These are phyloP conservation scores for Rafetus swinhoei DNA, from an alignment of 2,113 vertebrate species.

Conservation along the genomic window DNA sequence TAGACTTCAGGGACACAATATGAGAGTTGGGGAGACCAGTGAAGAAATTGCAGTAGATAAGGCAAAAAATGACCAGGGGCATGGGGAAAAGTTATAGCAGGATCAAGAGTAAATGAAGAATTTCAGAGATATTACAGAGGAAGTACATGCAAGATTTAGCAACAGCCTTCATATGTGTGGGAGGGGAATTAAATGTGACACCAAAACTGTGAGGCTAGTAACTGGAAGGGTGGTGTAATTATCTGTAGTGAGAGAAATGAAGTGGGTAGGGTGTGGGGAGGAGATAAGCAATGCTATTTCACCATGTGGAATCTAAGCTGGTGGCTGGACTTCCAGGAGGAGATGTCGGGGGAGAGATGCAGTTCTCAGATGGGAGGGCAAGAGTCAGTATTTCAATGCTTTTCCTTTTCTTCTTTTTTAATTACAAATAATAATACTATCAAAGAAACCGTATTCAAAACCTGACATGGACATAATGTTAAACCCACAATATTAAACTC, in stretches of 20 bases:
- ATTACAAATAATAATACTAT: neutral
- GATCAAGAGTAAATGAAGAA: neutral
- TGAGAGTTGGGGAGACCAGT: neutral
- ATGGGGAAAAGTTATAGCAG: neutral
- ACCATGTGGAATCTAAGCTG: slow-evolving; percentile 32
- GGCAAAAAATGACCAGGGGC: neutral
- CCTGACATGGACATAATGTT: slow-evolving; percentile 65
- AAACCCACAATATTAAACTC: slow-evolving; percentile 40
- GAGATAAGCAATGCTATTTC: slow-evolving; percentile 36
- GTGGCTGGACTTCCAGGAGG: neutral
- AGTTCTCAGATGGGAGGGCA: neutral
- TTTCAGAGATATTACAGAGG: slow-evolving; percentile 2
- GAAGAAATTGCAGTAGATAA: neutral
- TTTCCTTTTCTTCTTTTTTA: neutral
- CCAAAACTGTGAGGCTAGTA: slow-evolving; percentile 57
- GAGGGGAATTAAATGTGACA: slow-evolving; percentile 56
- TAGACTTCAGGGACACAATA: neutral
- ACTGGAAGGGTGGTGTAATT: slow-evolving; percentile 70
- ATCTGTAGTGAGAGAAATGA: slow-evolving; percentile 65
- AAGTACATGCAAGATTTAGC: slow-evolving; percentile 3
- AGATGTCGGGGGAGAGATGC: neutral
- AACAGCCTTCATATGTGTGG: slow-evolving; percentile 40
- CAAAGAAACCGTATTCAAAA: slow-evolving; percentile 23
- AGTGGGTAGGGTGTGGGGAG: slow-evolving; percentile 64
- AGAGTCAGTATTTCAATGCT: neutral